Evolutionary conservation across 2,113 vertebrate genomes (phyloP).

Genomic region (Gorsachius goisagi): DNA sequence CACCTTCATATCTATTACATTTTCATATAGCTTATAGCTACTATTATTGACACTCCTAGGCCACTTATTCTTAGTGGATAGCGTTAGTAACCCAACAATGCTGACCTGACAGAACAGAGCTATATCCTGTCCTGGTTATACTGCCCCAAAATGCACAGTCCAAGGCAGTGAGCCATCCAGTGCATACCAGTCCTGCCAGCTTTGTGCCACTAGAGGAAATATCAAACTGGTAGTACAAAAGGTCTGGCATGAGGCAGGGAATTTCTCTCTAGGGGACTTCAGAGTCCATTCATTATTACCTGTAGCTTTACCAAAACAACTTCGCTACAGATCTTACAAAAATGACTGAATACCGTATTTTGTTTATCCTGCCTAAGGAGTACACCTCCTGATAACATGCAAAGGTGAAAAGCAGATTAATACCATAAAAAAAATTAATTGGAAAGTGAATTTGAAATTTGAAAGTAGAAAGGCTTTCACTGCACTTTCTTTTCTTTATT

Average conservation of each 20-base stretch:
- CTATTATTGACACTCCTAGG: background rate
- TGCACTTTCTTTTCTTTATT: background rate
- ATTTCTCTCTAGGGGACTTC: background rate
- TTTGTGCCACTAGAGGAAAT: background rate
- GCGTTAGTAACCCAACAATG: background rate
- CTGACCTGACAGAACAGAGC: background rate
- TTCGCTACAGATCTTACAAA: background rate
- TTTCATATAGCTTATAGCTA: background rate
- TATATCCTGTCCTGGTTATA: background rate
- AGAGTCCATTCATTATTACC: constrained; percentile 1
- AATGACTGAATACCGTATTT: background rate
- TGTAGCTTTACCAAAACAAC: background rate
- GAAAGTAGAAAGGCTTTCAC: background rate
- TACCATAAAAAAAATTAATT: background rate
- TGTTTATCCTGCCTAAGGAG: background rate
- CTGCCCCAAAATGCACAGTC: background rate
- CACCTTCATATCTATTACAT: background rate
- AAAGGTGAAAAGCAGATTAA: background rate
- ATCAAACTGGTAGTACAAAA: background rate
- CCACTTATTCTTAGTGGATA: too few species aligned
- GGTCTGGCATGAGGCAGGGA: background rate
- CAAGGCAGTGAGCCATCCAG: background rate
- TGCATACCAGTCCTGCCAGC: background rate
- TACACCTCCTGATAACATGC: background rate
- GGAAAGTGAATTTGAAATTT: background rate